Conservation (phyloP, 2,113 vertebrate species). For the Spilogale gracilis region DNA sequence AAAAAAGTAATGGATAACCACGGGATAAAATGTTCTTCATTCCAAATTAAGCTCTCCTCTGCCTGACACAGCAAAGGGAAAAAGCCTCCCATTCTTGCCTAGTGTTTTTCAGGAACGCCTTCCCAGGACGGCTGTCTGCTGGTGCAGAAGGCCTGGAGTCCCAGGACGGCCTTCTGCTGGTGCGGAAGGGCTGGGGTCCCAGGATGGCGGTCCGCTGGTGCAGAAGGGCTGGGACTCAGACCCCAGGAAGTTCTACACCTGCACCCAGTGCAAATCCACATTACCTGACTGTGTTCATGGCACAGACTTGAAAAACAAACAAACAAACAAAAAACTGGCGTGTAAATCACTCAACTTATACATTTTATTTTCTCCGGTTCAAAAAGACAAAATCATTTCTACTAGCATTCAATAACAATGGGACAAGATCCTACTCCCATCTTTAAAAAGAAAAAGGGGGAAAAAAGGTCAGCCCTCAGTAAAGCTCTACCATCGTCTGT, state of each 20-base stretch:
- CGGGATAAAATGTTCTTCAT: not conserved
- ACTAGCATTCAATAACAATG: not conserved
- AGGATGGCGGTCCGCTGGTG: fast-evolving
- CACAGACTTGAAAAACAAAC: not conserved
- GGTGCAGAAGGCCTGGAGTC: not conserved
- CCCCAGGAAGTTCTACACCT: not conserved
- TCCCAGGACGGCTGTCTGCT: no score
- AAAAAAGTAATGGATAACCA: conserved; percentile 24
- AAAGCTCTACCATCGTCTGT: fast-evolving
- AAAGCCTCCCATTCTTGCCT: fast-evolving
- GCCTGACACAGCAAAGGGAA: not conserved
- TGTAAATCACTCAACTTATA: not conserved
- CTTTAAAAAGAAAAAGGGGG: not conserved
- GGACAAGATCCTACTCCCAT: no score
- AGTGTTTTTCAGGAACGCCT: fast-evolving
- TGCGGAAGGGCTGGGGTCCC: no score
- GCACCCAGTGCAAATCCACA: fast-evolving
- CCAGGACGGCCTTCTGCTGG: no score
- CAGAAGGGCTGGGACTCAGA: not conserved
- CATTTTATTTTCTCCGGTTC: not conserved
- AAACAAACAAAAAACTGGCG: not conserved
- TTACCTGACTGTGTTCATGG: fast-evolving
- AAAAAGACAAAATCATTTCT: not conserved
- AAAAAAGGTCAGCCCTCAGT: not conserved
- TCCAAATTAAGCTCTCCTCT: not conserved